Evolutionary conservation across 2,888 invertebrate genomes (phyloP), one percentile per base, ranked within the genome.

Genomic region (Gymnosoma rotundatum): DNA sequence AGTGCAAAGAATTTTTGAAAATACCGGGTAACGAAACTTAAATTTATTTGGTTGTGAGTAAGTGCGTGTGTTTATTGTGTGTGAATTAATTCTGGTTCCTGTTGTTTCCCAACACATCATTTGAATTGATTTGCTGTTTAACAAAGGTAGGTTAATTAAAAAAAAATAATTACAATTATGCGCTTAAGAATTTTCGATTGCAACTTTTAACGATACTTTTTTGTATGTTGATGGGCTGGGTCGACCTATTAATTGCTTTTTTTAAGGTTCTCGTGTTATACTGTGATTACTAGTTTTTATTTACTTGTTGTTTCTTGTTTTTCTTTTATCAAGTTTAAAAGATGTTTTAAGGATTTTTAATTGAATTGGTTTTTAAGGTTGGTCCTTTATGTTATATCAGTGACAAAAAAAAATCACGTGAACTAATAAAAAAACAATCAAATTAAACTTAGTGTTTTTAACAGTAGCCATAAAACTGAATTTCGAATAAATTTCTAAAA

Each of bases 181-280:
- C 5, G 25, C 25, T 32, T 6, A 38, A 38, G 38, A 38, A 38
- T 6, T 42, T 2, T 42, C 2, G 38, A 6, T 42, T 42, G 16
- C 4, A 16, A 48, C 5, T 0, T 3, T 16, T 48, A 48, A 16
- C 16, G 2, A 3, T 48, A n/a, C 0, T 14, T 48, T 48, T 48
- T 48, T 48, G 4, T 45, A 14, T 45, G 45, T 14, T n/a, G 10
- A 18, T 63, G 74, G 74, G 74, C 25, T 54, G 63, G 60, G 72
- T 60, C 60, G 72, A 72, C 72, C 54, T 56, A 74, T 56, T 74
- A 56, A 74, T 64, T 63, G 54, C 3, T n/a, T 74, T 52, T 14
- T 45, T 54, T 32, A 54, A 25, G 25, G 0, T 45, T 18, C 20
- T 56, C 32, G 9, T 56, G 48, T 48, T 54, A 21, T 18, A 18